Evolutionary conservation across 2,888 invertebrate species (phyloP).

Genomic region (Morinoia aosen): DNA sequence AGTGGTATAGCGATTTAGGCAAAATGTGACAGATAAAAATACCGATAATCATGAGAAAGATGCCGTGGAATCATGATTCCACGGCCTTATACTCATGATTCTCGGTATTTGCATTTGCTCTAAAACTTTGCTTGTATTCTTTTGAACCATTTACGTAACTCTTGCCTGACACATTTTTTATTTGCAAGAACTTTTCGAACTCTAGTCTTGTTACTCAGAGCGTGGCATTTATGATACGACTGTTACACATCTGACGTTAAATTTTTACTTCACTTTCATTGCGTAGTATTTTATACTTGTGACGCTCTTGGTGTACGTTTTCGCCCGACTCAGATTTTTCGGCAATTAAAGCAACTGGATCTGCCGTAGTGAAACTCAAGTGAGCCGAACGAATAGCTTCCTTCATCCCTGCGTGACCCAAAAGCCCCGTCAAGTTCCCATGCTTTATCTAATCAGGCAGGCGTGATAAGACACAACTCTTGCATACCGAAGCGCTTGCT

Average conservation of each 20-base stretch:
- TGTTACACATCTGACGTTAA: not conserved
- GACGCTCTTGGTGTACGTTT: not conserved
- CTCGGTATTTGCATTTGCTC: no score
- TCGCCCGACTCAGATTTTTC: not conserved
- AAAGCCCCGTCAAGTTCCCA: not conserved
- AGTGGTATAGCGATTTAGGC: no score
- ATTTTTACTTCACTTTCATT: not conserved
- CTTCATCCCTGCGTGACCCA: constrained; percentile 12
- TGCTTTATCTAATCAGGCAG: not conserved
- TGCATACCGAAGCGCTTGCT: constrained; percentile 4
- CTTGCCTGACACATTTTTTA: no score
- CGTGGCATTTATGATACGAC: no score
- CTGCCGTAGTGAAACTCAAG: not conserved
- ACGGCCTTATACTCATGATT: no score
- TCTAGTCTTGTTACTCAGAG: no score
- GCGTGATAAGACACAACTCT: constrained; percentile 12
- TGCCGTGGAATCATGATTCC: no score
- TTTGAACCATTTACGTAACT: no score
- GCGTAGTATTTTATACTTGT: not conserved
- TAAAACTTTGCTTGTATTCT: no score
- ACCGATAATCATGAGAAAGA: no score
- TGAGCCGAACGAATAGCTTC: not conserved
- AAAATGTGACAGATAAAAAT: no score
- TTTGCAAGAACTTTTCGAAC: no score
- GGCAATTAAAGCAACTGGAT: not conserved